Conservation (phyloP, 2,113 vertebrate genomes). For the Ophthalmolycus amberensis region DNA sequence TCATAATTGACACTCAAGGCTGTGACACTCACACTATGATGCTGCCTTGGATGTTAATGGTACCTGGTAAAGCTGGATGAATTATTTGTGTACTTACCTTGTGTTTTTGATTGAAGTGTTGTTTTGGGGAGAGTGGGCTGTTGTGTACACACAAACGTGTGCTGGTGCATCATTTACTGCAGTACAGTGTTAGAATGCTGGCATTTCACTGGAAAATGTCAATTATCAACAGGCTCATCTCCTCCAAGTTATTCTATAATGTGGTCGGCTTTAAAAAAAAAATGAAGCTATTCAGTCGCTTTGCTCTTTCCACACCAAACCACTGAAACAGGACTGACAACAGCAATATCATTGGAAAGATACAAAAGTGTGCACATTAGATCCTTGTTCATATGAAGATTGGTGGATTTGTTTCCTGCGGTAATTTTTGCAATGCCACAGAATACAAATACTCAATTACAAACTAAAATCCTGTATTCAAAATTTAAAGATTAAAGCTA, state of each 20-base stretch:
- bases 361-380: background rate
- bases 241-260: background rate
- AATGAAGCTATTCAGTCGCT: background rate
- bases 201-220: background rate
- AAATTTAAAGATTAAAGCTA: background rate
- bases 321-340: background rate
- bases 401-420: background rate
- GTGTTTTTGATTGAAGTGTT: constrained; percentile 3
- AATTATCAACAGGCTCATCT: background rate
- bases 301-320: background rate
- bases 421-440: background rate
- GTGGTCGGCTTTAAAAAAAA: background rate
- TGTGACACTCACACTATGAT: background rate
- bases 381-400: background rate
- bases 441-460: background rate
- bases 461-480: background rate
- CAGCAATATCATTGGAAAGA: background rate
- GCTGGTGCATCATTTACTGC: background rate
- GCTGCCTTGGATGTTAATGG: constrained; percentile 26
- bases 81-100: background rate
- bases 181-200: background rate
- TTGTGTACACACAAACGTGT: background rate
- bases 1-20: constrained; percentile 10
- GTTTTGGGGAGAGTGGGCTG: background rate
- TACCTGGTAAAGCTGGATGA: constrained; percentile 7